Evolutionary conservation across 2,888 invertebrate genomes (phyloP), one percentile per base, ranked within the genome.

Genomic region (Acholoe squamosa): DNA sequence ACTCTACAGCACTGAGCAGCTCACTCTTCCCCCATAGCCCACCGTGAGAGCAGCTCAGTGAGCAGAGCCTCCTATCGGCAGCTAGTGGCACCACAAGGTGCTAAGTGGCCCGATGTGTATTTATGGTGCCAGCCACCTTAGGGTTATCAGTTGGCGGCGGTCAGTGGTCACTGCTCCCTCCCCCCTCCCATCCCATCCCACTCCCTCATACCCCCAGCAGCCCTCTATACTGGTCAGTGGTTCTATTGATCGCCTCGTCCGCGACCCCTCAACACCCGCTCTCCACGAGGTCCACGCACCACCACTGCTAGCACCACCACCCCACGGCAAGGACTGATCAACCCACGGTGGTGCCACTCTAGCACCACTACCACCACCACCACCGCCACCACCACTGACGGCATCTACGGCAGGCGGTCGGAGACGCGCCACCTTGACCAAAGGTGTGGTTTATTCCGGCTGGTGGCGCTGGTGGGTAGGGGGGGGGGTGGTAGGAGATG

Each of bases 101-200:
- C 80, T 80, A 80, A 80, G 80, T 80, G 80, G 80, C 80, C 80
- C 80, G 80, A 80, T 80, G 80, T 43, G 80, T 80, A 80, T 80
- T 80, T 80, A 80, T 80, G 80, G 80, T 0, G 80, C 33, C 43
- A 34, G 43, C 80, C 80, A 80, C 80, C 80, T 43, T 22, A 7
- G 43, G 80, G 80, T 80, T 80, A 80, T 80, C 80, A 80, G 80
- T 80, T 19, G 34, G n/a, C 43, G 80, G 43, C 43, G 80, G 80
- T 80, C 80, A 80, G 80, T 80, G 80, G 80, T 80, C 80, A 80
- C 34, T 25, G 34, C 28, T 33, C 34, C n/a, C n/a, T 33, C n/a
- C 34, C 34, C 22, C 22, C 34, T 3, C 43, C 31, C 31, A 1
- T 31, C n/a, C 76, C 76, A 19, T 3, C 76, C 76, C 28, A n/a